Evolutionary conservation across 2,888 invertebrate species (phyloP), one percentile per base, ranked within the genome.

Genomic region (Apamea monoglypha): DNA sequence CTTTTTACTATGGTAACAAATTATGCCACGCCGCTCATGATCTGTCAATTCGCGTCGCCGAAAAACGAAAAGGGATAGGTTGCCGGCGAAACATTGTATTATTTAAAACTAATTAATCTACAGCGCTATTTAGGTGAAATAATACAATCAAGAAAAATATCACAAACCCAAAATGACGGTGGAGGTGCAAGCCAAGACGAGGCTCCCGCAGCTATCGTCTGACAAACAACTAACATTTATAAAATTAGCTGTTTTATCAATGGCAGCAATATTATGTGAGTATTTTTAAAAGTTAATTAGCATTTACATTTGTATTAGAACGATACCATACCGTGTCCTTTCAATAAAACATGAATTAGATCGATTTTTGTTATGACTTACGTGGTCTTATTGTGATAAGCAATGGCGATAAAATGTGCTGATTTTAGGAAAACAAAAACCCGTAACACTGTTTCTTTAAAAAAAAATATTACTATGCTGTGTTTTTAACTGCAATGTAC

Each of bases 191-290:
- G 89, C 88, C 83, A 96, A 94, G 92, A 86, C 93, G 91, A 95
- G 92, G 94, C 91, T 96, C 84, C 94, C 94, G 84, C 95, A 96
- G 88, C 94, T 96, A 64, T 94, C 97, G 78, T 96, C 97, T 78
- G 97, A 96, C 91, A 97, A 97, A 94, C 97, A 97, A 92, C 95
- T 97, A 90, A 97, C 97, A 85, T 97, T 97, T 88, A 94, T 97
- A 92, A 97, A 99, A 94, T 96, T 99, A 92, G 98, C 98, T 88
- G 98, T 99, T 94, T 97, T 99, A 89, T 98, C 99, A 74, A 97
- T 99, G 94, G 99, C 99, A 90, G 98, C 99, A 78, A 98, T 99
- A 93, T 97, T 99, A 91, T 99, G 99, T 99, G 97, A 98, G 98
- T 98, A 92, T 85, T 85, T 83, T 61, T 69, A 61, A 40, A 59